Conservation (phyloP, 2,888 invertebrate genomes). For the Drosophila hamatofila region DNA sequence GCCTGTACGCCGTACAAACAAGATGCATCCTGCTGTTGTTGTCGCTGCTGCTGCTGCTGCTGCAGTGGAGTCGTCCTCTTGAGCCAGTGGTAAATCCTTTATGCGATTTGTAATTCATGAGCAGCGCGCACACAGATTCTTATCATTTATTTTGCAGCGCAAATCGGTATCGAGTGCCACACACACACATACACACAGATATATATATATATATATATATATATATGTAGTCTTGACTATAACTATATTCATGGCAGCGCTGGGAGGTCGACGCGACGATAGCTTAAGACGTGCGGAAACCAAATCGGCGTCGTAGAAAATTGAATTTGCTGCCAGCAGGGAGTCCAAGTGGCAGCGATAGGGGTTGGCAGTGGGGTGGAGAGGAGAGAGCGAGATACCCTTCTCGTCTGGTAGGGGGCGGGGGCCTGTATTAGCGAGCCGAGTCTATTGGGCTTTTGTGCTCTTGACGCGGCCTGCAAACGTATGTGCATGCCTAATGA, state of each 20-base stretch:
- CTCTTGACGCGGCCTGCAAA: slow-evolving; percentile 37
- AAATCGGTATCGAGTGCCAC: slow-evolving; percentile 64
- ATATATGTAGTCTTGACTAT: slow-evolving; percentile 44
- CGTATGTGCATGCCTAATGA: slow-evolving; percentile 80
- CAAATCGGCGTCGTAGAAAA: slow-evolving; percentile 79
- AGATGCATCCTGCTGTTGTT: slow-evolving; percentile 12
- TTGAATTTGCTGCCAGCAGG: slow-evolving; percentile 68
- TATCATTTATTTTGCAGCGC: slow-evolving; percentile 78
- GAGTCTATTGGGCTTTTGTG: slow-evolving; percentile 14
- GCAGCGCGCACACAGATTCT: slow-evolving; percentile 76
- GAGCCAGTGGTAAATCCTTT: slow-evolving; percentile 77
- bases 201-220: background rate
- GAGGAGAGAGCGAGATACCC: background rate
- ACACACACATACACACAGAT: slow-evolving; percentile 18
- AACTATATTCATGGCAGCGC: slow-evolving; percentile 72
- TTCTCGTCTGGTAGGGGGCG: background rate
- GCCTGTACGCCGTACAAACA: slow-evolving; percentile 1
- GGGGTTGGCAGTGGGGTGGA: too few species aligned
- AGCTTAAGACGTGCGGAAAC: slow-evolving; percentile 79
- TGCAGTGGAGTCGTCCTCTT: slow-evolving; percentile 23
- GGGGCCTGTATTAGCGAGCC: slow-evolving; percentile 8
- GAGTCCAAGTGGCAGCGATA: background rate
- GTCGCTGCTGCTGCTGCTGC: slow-evolving; percentile 3
- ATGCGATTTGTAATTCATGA: slow-evolving; percentile 81
- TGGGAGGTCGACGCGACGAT: slow-evolving; percentile 28